Base-by-base conservation (phyloP, 2,113 vertebrate genomes). In the Gadus macrocephalus region DNA sequence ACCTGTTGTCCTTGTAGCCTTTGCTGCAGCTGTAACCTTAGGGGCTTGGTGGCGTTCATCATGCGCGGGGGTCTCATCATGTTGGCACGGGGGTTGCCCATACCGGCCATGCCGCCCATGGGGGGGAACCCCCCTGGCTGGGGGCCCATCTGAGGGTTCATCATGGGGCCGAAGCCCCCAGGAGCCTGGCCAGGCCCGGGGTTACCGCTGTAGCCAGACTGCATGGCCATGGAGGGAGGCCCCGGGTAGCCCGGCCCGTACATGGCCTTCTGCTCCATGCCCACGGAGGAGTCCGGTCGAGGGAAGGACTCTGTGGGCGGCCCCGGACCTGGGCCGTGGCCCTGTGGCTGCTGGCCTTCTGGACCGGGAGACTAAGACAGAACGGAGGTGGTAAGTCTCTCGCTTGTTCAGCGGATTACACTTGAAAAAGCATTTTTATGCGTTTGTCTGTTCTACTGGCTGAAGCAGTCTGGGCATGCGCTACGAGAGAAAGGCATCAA, bases 1-100 rank as follows among this genome's bases (percentile, higher is more conserved):
- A 98, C 97, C 96, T 99, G 97, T 80, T 96, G 96, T 67, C 95
- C 95, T 83, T 99, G 97, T 15, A 99, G 91, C 81, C 97, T 92
- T 88, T 98, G 96, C 89, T 98, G 96, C 31, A 99, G 94, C 78
- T 99, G 97, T 86, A 96, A 91, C 70, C 96, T 84, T 17, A 98
- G 92, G 17, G 97, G 97, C 80, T 98, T 98, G 59, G 93, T 93
- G 55, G 94, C 91, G 4, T 73, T 96, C 64, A 93, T 87, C 91
- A 93, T 95, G 49, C 95, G 93, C 27, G 95, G 94, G 25, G 95
- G 94, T 27, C 95, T 93, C 88, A 95, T 90, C 76, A 94, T 80
- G 31, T 67, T 93, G 59, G 92, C 91, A 1, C 95, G 92, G 0
- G 95, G 94, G 79, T 95, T 95, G n/a, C 85, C 86, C 89, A 95